Evolutionary conservation across 2,888 invertebrate species (phyloP).

Genomic region (Bellardia bayeri): DNA sequence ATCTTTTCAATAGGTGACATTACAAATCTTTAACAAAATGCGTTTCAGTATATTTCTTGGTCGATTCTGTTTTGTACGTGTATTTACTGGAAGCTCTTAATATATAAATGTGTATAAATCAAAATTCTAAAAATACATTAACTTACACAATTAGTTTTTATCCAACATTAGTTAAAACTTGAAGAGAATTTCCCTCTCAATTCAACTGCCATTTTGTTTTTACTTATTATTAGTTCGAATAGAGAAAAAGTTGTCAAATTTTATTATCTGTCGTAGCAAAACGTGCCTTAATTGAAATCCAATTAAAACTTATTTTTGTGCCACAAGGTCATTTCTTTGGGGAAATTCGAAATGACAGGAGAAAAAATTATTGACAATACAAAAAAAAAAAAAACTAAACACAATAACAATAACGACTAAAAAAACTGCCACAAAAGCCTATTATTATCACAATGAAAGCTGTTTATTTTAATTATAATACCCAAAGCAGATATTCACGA

Average conservation of each 20-base stretch:
- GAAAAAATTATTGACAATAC: slow-evolving; percentile 29
- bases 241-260: slow-evolving; percentile 13
- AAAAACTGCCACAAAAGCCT: slow-evolving; percentile 54
- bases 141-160: background rate
- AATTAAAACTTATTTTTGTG: slow-evolving; percentile 63
- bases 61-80: no score
- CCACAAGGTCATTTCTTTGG: slow-evolving; percentile 68
- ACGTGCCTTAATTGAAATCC: slow-evolving; percentile 67
- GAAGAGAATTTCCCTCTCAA: background rate
- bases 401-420: slow-evolving; percentile 1
- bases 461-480: slow-evolving; percentile 66
- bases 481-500: slow-evolving; percentile 59
- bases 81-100: no score
- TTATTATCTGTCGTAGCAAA: slow-evolving; percentile 30
- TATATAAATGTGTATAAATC: no score
- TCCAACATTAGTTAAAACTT: background rate
- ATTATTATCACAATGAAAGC: slow-evolving; percentile 53
- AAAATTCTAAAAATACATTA: background rate
- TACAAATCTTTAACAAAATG: no score
- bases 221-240: background rate
- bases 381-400: slow-evolving; percentile 1
- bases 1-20: no score
- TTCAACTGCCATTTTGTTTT: background rate
- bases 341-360: slow-evolving; percentile 64
- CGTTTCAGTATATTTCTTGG: no score